phyloP scores from a whole-genome alignment of 1,140 invertebrate species.

The Ips nitidus region DNA sequence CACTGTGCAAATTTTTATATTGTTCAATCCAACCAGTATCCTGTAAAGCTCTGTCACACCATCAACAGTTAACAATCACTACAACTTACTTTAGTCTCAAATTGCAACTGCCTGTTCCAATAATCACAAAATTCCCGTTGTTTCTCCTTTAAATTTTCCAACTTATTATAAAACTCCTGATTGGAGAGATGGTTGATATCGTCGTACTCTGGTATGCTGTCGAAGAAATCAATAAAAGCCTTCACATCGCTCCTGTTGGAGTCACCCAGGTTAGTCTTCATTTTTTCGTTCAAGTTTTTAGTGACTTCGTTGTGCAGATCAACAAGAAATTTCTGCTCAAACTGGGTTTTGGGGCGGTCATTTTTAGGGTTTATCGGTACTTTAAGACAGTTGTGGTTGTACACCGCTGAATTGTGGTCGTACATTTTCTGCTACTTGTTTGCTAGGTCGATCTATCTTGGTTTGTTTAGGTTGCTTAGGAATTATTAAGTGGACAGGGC shows the following conservation, averaged over 20 bases:
- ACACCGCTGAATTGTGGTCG: conserved; percentile 56
- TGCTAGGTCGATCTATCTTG: neutral
- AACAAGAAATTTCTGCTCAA: conserved; percentile 59
- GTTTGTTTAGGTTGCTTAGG: conserved; percentile 10
- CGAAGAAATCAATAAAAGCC: conserved; percentile 65
- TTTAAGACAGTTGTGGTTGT: conserved; percentile 65
- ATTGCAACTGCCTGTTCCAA: conserved; percentile 55
- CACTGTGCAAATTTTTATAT: conserved; percentile 45
- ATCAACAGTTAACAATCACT: conserved; percentile 6
- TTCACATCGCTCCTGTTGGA: conserved; percentile 48
- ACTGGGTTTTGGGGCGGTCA: conserved; percentile 63
- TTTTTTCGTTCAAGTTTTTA: conserved; percentile 42
- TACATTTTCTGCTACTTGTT: conserved; percentile 36
- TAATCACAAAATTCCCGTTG: conserved; percentile 61
- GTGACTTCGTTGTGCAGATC: conserved; percentile 47
- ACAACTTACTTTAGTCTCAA: conserved; percentile 45
- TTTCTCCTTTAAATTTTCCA: conserved; percentile 65
- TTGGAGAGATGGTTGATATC: conserved; percentile 68
- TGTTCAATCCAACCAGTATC: conserved; percentile 45
- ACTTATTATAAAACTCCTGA: conserved; percentile 65
- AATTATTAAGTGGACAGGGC: neutral
- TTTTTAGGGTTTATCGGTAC: conserved; percentile 65
- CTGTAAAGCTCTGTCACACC: conserved; percentile 10
- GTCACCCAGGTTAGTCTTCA: conserved; percentile 32
- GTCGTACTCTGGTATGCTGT: conserved; percentile 69